Evolutionary conservation across 2,888 invertebrate species (phyloP).

Genomic region (Orthosia gracilis): DNA sequence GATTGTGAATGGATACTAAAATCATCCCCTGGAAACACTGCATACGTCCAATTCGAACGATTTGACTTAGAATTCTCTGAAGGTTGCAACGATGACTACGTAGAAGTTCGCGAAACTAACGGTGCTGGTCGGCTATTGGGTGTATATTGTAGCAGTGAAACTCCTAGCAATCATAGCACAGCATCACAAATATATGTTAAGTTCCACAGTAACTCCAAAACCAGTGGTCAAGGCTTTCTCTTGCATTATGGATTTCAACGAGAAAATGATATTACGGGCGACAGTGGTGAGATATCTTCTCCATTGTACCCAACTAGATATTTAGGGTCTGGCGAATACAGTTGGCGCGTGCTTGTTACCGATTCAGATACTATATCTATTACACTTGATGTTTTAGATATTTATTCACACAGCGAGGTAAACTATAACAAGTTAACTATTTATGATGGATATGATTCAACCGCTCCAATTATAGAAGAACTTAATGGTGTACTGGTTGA

Average conservation of each 20-base stretch:
- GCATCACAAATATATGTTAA: conserved; percentile 93
- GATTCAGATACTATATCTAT: conserved; percentile 73
- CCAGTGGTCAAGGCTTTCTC: conserved; percentile 93
- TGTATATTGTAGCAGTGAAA: conserved; percentile 93
- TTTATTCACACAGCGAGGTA: conserved; percentile 74
- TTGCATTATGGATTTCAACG: conserved; percentile 93
- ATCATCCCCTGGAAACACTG: conserved; percentile 92
- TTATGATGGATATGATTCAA: conserved; percentile 94
- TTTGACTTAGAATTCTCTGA: conserved; percentile 94
- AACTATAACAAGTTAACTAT: conserved; percentile 87
- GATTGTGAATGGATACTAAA: conserved; percentile 94
- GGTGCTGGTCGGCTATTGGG: conserved; percentile 92
- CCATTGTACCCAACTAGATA: conserved; percentile 94
- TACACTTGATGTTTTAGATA: conserved; percentile 76
- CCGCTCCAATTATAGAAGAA: conserved; percentile 90
- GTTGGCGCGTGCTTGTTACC: conserved; percentile 93
- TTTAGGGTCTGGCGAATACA: conserved; percentile 84
- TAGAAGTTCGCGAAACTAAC: conserved; percentile 95
- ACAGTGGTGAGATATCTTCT: conserved; percentile 93
- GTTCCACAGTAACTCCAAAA: conserved; percentile 93
- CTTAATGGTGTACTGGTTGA: conserved; percentile 88
- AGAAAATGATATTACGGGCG: conserved; percentile 93
- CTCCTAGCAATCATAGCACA: conserved; percentile 92
- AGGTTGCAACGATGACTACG: conserved; percentile 95
- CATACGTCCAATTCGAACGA: conserved; percentile 92